phyloP scores from a whole-genome alignment of 2,888 invertebrate genomes.

The Metalampra italica region DNA sequence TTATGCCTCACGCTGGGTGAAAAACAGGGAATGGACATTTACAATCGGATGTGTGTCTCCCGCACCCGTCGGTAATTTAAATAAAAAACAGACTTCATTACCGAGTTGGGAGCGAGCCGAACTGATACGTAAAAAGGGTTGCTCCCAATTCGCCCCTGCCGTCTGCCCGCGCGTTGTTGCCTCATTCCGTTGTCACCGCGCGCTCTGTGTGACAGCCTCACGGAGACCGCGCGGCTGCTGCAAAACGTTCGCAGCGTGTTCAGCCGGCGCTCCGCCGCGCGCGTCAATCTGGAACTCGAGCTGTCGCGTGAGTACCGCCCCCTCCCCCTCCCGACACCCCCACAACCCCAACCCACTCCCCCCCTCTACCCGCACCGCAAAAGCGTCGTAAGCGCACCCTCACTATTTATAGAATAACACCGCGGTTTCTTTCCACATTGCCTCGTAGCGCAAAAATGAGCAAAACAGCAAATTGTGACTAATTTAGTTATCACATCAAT shows the following conservation, averaged over 20 bases:
- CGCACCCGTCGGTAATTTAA: no score
- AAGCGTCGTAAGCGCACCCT: neutral
- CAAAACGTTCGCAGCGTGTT: constrained; percentile 97
- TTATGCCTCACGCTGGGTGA: no score
- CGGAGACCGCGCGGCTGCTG: constrained; percentile 97
- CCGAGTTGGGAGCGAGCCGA: constrained; percentile 1
- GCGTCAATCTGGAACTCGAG: constrained; percentile 92
- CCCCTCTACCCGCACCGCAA: neutral
- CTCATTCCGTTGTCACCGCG: constrained; percentile 30
- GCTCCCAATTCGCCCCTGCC: neutral
- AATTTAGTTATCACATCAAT: neutral
- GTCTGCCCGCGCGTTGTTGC: neutral
- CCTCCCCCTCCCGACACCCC: no score
- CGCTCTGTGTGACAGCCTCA: constrained; percentile 85
- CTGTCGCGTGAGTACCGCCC: constrained; percentile 90
- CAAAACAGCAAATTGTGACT: neutral
- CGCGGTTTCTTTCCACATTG: no score
- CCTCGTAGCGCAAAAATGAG: neutral
- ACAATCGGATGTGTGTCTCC: no score
- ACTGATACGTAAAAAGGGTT: neutral
- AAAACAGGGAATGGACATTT: no score
- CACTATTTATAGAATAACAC: no score
- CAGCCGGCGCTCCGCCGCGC: constrained; percentile 86
- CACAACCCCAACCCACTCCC: neutral
- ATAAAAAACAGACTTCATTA: neutral